These are phyloP conservation scores for Hesperia comma DNA, from an alignment of 2,888 invertebrate species.

Conservation along the genomic window DNA sequence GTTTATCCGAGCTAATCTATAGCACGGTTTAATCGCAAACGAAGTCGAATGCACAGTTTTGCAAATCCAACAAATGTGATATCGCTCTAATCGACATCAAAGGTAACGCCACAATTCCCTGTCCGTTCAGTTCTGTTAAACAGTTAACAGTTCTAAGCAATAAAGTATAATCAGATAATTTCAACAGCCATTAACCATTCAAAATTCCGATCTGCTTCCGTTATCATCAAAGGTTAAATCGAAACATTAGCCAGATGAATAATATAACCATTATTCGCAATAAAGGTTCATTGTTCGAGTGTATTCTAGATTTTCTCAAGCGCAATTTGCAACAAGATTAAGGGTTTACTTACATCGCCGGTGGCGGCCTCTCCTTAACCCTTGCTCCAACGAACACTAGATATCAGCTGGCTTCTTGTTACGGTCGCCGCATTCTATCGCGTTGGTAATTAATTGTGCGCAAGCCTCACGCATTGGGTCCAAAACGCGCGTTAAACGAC, in stretches of 20 bases:
- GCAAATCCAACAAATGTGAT: background rate
- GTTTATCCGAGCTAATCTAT: too few species aligned
- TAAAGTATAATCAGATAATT: conserved; percentile 24
- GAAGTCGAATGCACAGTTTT: too few species aligned
- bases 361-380: conserved; percentile 34
- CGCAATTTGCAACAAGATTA: conserved; percentile 36
- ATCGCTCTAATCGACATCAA: background rate
- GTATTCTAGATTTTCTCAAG: conserved; percentile 32
- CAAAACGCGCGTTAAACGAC: background rate
- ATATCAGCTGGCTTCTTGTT: conserved; percentile 38
- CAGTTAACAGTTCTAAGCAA: conserved; percentile 12
- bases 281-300: conserved; percentile 33
- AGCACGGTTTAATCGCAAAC: too few species aligned
- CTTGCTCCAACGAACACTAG: conserved; percentile 26
- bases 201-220: conserved; percentile 31
- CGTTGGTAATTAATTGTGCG: conserved; percentile 33
- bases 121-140: conserved; percentile 3
- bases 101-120: background rate
- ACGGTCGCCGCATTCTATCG: conserved; percentile 37
- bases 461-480: conserved; percentile 27
- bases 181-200: conserved; percentile 25
- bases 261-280: conserved; percentile 38
- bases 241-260: conserved; percentile 33
- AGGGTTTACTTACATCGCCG: conserved; percentile 37
- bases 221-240: conserved; percentile 35